A percentile compares a stretch with the other conserved stretches of the same genome.
Evolutionary conservation across 2,888 invertebrate genomes (phyloP).

Genomic region (Andrena dorsata): DNA sequence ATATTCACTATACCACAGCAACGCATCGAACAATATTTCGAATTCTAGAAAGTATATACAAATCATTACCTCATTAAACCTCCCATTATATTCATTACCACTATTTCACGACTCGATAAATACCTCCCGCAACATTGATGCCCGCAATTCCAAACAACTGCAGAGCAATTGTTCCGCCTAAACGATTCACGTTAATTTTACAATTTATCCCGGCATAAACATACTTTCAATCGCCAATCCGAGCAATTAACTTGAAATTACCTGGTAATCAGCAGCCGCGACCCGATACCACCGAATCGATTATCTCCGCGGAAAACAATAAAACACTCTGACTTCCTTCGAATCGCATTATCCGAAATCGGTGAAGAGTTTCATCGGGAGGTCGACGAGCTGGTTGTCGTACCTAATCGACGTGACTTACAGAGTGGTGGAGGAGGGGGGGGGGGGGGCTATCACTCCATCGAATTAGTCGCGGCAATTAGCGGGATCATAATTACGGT

Average conservation of each 20-base stretch:
- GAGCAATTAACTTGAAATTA: background rate
- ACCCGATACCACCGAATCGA: background rate
- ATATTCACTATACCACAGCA: background rate
- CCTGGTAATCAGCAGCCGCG: background rate
- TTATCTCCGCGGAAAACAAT: background rate
- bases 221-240: background rate
- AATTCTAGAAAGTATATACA: too few relatives aligned
- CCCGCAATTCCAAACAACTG: background rate
- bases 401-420: background rate
- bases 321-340: background rate
- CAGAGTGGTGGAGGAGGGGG: constrained; percentile 61
- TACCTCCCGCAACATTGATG: background rate
- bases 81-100: background rate
- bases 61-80: too few relatives aligned
- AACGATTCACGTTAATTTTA: background rate
- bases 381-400: background rate
- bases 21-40: too few relatives aligned
- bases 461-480: constrained; percentile 34
- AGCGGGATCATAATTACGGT: constrained; percentile 36
- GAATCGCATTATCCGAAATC: background rate
- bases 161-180: background rate
- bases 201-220: constrained; percentile 2
- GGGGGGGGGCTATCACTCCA: constrained; percentile 28
- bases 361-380: background rate
- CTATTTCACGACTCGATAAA: background rate